Conservation (phyloP, 2,113 vertebrate species). For the Illadopsis cleaveri region DNA sequence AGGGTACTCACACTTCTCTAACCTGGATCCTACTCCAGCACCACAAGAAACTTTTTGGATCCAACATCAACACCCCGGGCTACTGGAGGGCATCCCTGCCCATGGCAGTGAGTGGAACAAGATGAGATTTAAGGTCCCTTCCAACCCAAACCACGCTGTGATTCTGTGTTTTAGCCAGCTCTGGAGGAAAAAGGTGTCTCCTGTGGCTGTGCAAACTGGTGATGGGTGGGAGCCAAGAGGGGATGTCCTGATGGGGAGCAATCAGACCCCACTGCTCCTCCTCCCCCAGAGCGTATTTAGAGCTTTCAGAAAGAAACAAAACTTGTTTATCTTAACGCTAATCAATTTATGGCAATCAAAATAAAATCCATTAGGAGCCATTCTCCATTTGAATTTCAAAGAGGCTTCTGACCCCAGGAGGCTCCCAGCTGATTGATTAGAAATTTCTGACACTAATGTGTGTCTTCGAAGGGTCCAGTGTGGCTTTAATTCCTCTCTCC, state of each 20-base stretch:
- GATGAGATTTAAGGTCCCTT: not conserved
- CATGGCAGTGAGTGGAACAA: not conserved
- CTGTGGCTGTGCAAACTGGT: not conserved
- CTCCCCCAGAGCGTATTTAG: slow-evolving; percentile 56
- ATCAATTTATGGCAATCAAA: slow-evolving; percentile 78
- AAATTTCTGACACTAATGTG: slow-evolving; percentile 79
- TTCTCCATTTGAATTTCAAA: slow-evolving; percentile 64
- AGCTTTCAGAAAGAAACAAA: slow-evolving; percentile 60
- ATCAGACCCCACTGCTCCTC: slow-evolving; percentile 4
- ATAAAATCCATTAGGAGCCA: slow-evolving; percentile 76
- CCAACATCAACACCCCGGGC: not conserved
- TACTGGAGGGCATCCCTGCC: too few species aligned
- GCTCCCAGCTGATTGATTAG: slow-evolving; percentile 75
- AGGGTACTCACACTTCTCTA: not conserved
- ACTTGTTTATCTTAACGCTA: slow-evolving; percentile 60
- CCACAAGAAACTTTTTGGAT: not conserved
- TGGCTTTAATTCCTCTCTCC: slow-evolving; percentile 62
- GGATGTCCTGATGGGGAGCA: not conserved
- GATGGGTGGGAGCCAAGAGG: not conserved
- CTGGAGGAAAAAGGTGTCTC: not conserved
- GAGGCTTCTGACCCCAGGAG: slow-evolving; percentile 68
- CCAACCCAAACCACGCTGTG: not conserved
- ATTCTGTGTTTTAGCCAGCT: not conserved
- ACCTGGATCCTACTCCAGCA: not conserved
- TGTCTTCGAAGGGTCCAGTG: slow-evolving; percentile 57